Evolutionary conservation across 2,797 vertebrate genomes (phyloP), one percentile per base, ranked within the genome.

Genomic region (Diplodus sargus): DNA sequence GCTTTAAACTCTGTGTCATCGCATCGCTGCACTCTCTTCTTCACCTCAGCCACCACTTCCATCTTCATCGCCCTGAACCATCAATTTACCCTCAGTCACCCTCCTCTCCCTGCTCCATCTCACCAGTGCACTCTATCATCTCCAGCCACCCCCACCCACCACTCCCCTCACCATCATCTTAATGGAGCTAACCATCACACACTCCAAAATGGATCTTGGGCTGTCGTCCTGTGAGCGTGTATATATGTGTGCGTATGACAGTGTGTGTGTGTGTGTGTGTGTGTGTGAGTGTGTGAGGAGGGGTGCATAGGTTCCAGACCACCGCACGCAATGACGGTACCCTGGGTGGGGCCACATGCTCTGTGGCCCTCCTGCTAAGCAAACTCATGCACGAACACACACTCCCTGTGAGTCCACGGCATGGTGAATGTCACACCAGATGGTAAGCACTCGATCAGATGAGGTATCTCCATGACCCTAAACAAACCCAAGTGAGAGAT

Each of bases 291-390:
- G 28, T 28, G 34, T n/a, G 23, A 42, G 57, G 9, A n/a, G 52
- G 23, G 61, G 49, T 87, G 68, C 74, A 81, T 84, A 81, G 48
- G 86, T 90, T 92, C 84, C 87, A 89, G 85, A 90, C 82, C 79
- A 70, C 66, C 83, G 88, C 86, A 72, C 53, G 69, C 85, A 86
- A 73, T 89, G 78, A 83, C 25, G 84, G 78, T 85, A 87, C 78
- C 69, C 81, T 63, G 56, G 69, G 84, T 85, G 83, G 64, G 70
- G 78, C 74, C 90, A 89, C 85, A 78, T 83, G 76, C 77, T 87
- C 69, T 81, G 62, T 81, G 76, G 8, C 22, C 70, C 77, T 70
- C 79, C 64, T 30, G 30, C 64, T 30, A 63, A 53, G 47, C 67
- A 74, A 56, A 80, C 47, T 57, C 34, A 78, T 39, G 56, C 42